Percentiles rank a stretch among this genome's conserved stretches.
Conservation (phyloP, 2,888 invertebrate genomes). For the Epirrhoe alternata region DNA sequence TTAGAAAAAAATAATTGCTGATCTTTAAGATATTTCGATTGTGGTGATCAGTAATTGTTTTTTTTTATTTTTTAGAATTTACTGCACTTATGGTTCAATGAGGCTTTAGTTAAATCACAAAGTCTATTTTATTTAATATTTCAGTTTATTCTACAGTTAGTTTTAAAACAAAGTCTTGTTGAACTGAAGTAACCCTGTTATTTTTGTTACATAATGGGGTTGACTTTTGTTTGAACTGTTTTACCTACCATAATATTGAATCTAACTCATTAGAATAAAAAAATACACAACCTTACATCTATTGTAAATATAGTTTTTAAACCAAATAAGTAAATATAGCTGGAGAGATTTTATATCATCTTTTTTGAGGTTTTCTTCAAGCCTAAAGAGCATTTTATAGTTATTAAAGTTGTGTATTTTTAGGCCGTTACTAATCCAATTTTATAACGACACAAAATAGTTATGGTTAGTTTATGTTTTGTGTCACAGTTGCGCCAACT, state of each 20-base stretch:
- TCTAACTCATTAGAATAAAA: slow-evolving; percentile 63
- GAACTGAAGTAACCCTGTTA: slow-evolving; percentile 56
- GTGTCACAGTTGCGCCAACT: slow-evolving; percentile 33
- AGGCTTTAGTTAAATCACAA: slow-evolving; percentile 13
- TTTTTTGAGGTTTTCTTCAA: no score
- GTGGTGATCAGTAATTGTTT: slow-evolving; percentile 53
- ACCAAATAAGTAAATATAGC: background rate
- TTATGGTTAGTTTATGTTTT: slow-evolving; percentile 33
- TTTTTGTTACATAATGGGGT: slow-evolving; percentile 55
- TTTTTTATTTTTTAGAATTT: slow-evolving; percentile 51
- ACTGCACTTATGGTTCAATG: slow-evolving; percentile 51
- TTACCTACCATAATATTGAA: slow-evolving; percentile 57
- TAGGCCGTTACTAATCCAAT: slow-evolving; percentile 19
- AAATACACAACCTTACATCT: slow-evolving; percentile 42
- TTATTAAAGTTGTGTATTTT: slow-evolving; percentile 27
- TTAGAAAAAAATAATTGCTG: slow-evolving; percentile 61
- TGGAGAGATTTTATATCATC: no score
- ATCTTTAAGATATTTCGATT: slow-evolving; percentile 16
- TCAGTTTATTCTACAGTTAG: background rate
- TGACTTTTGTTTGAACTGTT: slow-evolving; percentile 60
- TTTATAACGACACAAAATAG: slow-evolving; percentile 37
- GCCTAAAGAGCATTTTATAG: background rate
- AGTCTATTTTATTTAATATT: background rate
- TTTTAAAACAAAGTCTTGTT: slow-evolving; percentile 27
- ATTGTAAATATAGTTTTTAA: slow-evolving; percentile 4